These are phyloP conservation scores for Clinocottus analis DNA, from an alignment of 2,113 vertebrate genomes.

Conservation along the genomic window DNA sequence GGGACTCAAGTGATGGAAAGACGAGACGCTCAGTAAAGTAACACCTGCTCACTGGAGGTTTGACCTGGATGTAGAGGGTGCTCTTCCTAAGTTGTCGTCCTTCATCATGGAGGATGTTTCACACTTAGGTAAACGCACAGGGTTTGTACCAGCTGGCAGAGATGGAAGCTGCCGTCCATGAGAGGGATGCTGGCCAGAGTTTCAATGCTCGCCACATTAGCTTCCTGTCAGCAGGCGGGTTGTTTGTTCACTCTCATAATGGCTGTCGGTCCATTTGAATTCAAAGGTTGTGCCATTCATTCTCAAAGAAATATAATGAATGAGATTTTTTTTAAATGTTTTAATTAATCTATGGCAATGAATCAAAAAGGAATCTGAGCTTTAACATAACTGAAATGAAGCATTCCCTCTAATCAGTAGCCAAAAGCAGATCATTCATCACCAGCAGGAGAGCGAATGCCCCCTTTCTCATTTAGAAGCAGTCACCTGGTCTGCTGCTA, in stretches of 20 bases:
- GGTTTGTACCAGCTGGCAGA: neutral
- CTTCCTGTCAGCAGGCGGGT: neutral
- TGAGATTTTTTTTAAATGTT: neutral
- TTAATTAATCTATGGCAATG: conserved; percentile 28
- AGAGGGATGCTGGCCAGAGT: neutral
- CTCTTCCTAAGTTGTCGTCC: neutral
- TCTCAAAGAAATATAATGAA: conserved; percentile 15
- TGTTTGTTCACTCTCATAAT: neutral
- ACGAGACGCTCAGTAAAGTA: neutral
- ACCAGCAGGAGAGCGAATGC: neutral
- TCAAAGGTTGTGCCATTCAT: conserved; percentile 13
- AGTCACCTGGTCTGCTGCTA: neutral
- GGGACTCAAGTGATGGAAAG: neutral
- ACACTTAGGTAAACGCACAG: neutral
- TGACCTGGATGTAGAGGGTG: neutral
- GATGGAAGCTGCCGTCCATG: neutral
- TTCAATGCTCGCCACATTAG: neutral
- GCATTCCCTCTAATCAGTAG: conserved; percentile 23
- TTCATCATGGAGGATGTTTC: neutral
- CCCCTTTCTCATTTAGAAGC: conserved; percentile 7
- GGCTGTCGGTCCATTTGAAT: conserved; percentile 3
- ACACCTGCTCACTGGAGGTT: neutral
- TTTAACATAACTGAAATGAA: conserved; percentile 21
- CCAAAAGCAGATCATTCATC: conserved; percentile 38
- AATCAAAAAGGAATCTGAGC: conserved; percentile 42